Evolutionary conservation across 2,888 invertebrate genomes (phyloP).

Genomic region (Coelopa pilipes): DNA sequence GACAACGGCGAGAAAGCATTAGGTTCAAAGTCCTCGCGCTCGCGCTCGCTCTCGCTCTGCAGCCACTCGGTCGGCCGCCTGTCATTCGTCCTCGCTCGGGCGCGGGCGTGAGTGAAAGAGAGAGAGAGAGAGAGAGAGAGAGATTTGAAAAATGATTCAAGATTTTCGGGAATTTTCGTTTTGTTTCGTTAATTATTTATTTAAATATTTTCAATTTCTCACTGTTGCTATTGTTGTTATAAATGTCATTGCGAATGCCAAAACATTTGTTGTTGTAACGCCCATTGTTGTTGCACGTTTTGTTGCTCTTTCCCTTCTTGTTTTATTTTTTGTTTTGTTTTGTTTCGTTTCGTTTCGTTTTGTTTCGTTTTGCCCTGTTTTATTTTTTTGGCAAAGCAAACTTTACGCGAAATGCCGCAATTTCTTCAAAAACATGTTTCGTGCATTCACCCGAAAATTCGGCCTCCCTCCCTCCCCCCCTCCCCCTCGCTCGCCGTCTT

Average conservation of each 20-base stretch:
- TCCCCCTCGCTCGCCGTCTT: no score
- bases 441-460: slow-evolving; percentile 28
- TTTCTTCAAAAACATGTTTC: slow-evolving; percentile 7
- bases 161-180: neutral
- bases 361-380: neutral
- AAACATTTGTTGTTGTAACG: neutral
- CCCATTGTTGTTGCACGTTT: neutral
- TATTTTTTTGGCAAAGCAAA: neutral
- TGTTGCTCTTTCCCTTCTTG: neutral
- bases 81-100: no score
- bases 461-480: neutral
- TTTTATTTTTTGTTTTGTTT: slow-evolving; percentile 8
- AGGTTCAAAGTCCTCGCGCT: no score
- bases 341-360: neutral
- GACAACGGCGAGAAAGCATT: no score
- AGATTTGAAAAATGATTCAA: neutral
- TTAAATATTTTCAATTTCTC: neutral
- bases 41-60: no score
- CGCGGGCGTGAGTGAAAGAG: no score
- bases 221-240: neutral
- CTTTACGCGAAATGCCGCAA: slow-evolving; percentile 31
- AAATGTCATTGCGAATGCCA: no score
- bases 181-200: slow-evolving; percentile 6
- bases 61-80: no score
- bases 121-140: no score